Evolutionary conservation across 2,113 vertebrate genomes (phyloP).

Genomic region (Otis tarda): DNA sequence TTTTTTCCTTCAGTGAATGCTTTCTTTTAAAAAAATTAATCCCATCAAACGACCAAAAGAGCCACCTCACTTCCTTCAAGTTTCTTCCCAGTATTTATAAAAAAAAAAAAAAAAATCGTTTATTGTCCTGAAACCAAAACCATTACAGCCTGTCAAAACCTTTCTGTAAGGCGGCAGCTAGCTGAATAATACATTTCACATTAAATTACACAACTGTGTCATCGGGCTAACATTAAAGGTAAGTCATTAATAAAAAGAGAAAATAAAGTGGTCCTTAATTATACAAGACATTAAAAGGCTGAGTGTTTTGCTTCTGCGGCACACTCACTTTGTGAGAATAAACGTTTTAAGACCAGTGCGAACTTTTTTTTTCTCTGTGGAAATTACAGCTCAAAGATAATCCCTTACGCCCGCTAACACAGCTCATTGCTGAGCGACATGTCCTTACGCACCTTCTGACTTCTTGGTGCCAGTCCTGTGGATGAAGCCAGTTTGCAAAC

Average conservation of each 20-base stretch:
- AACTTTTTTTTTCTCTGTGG: slow-evolving; percentile 31
- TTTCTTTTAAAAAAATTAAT: slow-evolving; percentile 39
- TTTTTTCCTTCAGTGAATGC: slow-evolving; percentile 3
- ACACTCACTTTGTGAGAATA: slow-evolving; percentile 40
- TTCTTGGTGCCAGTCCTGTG: neutral
- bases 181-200: slow-evolving; percentile 69
- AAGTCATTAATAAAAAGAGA: slow-evolving; percentile 71
- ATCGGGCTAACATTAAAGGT: slow-evolving; percentile 65
- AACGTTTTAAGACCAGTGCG: slow-evolving; percentile 39
- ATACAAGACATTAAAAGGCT: slow-evolving; percentile 69
- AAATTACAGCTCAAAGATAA: slow-evolving; percentile 14
- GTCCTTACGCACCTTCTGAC: neutral
- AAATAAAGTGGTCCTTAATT: slow-evolving; percentile 72
- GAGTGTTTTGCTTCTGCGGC: slow-evolving; percentile 42
- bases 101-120: slow-evolving; percentile 27
- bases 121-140: slow-evolving; percentile 51
- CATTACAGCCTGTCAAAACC: slow-evolving; percentile 59
- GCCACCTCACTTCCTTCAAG: slow-evolving; percentile 28
- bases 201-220: slow-evolving; percentile 68
- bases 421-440: neutral
- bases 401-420: neutral
- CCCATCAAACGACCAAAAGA: slow-evolving; percentile 31
- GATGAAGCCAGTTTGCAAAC: neutral
- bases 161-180: slow-evolving; percentile 48
- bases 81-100: slow-evolving; percentile 37